Evolutionary conservation across 2,888 invertebrate species (phyloP).

Genomic region (Archaeoteleia sp.): DNA sequence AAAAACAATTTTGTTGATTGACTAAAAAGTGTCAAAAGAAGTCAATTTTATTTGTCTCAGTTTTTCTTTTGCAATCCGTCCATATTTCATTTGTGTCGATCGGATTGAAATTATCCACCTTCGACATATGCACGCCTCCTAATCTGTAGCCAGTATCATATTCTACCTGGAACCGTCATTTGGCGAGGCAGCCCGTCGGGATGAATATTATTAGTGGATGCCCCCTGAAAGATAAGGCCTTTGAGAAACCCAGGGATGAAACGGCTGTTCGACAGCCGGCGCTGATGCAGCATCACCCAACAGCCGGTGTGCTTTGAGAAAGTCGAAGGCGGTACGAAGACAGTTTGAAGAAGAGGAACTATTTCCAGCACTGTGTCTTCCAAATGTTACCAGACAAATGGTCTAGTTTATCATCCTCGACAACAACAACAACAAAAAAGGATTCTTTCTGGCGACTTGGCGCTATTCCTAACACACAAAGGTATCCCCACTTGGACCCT

Average conservation of each 20-base stretch:
- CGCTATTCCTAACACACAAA: too few relatives aligned
- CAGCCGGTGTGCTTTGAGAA: slow-evolving; percentile 37
- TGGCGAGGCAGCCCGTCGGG: slow-evolving; percentile 34
- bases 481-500: too few relatives aligned
- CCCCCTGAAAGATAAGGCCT: slow-evolving; percentile 42
- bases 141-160: slow-evolving; percentile 42
- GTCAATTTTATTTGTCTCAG: too few relatives aligned
- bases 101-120: slow-evolving; percentile 36
- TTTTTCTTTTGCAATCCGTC: slow-evolving; percentile 1
- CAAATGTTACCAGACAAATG: slow-evolving; percentile 37
- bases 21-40: too few relatives aligned
- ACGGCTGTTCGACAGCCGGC: slow-evolving; percentile 49
- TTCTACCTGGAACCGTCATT: slow-evolving; percentile 51
- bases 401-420: slow-evolving; percentile 31
- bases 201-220: slow-evolving; percentile 44
- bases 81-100: slow-evolving; percentile 22
- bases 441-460: too few relatives aligned
- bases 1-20: too few relatives aligned
- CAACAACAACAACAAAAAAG: too few relatives aligned
- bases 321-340: slow-evolving; percentile 19
- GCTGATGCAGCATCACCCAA: slow-evolving; percentile 44
- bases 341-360: too few relatives aligned
- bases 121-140: slow-evolving; percentile 30
- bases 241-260: slow-evolving; percentile 32
- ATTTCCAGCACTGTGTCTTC: slow-evolving; percentile 23